A percentile compares a stretch with the other conserved stretches of the same genome.
These are phyloP conservation scores for Troides helena DNA, from an alignment of 2,888 invertebrate species.

Conservation along the genomic window DNA sequence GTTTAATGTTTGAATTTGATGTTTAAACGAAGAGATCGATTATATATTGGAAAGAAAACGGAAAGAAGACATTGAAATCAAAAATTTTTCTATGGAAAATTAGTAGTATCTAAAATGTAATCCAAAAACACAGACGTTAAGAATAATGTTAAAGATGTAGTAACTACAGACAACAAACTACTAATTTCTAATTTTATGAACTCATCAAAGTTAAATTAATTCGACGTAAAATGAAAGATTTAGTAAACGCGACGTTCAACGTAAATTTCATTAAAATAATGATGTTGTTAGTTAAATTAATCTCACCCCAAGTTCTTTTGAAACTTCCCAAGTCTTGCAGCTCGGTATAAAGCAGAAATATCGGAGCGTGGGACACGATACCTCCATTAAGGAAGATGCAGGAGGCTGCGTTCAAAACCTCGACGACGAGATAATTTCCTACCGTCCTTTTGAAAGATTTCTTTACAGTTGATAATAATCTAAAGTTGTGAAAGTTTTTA, in stretches of 20 bases:
- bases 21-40: too few relatives aligned
- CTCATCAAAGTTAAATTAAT: neutral
- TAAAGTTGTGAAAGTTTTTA: neutral
- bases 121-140: too few relatives aligned
- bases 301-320: neutral
- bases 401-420: slow-evolving; percentile 50
- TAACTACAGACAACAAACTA: too few relatives aligned
- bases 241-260: neutral
- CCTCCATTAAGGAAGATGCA: slow-evolving; percentile 58
- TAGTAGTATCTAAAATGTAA: too few relatives aligned
- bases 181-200: too few relatives aligned
- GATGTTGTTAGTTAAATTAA: slow-evolving; percentile 5
- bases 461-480: neutral
- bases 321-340: slow-evolving; percentile 10
- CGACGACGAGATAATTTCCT: slow-evolving; percentile 37
- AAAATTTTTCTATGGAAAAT: too few relatives aligned
- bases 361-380: slow-evolving; percentile 48
- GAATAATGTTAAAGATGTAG: too few relatives aligned
- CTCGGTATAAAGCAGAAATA: slow-evolving; percentile 14
- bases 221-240: neutral
- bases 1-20: too few relatives aligned
- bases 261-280: neutral
- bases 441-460: slow-evolving; percentile 2
- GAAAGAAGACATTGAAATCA: too few relatives aligned
- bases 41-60: too few relatives aligned